A percentile compares a stretch with the other conserved stretches of the same genome.
Conservation (phyloP, 35 echinoderm and acorn worm genomes). For the Apostichopus californicus region DNA sequence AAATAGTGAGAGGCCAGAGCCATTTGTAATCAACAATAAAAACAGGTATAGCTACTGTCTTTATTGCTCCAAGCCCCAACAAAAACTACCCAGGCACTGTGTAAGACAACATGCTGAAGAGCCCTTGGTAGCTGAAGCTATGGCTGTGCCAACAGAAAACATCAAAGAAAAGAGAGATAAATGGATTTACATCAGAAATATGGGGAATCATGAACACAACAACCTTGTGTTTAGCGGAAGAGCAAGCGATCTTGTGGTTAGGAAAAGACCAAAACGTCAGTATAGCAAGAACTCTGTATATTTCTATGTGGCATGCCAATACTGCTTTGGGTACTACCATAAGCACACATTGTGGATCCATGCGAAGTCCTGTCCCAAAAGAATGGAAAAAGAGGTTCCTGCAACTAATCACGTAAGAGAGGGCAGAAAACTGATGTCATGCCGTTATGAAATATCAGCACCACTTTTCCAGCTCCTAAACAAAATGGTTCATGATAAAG, state of each 20-base stretch:
- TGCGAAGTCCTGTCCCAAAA: not conserved
- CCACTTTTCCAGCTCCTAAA: slow-evolving; percentile 4
- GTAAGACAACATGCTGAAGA: slow-evolving; percentile 43
- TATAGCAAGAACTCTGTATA: slow-evolving; percentile 15
- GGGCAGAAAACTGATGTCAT: slow-evolving; percentile 6
- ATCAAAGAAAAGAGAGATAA: slow-evolving; percentile 8
- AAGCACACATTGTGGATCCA: slow-evolving; percentile 35
- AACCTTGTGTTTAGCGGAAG: slow-evolving; percentile 12
- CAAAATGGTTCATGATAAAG: slow-evolving; percentile 2
- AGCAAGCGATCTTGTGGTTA: slow-evolving; percentile 16
- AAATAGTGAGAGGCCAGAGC: not conserved
- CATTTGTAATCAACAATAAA: slow-evolving; percentile 16
- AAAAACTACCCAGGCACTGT: slow-evolving; percentile 36
- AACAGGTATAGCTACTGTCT: slow-evolving; percentile 48
- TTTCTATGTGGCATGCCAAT: slow-evolving; percentile 16
- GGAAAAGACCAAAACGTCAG: slow-evolving; percentile 19
- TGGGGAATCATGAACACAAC: slow-evolving; percentile 53
- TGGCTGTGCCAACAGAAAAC: slow-evolving; percentile 12
- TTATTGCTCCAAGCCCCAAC: slow-evolving; percentile 23
- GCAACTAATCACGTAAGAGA: slow-evolving; percentile 17
- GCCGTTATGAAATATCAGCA: not conserved
- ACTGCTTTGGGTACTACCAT: slow-evolving; percentile 6
- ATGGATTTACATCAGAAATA: slow-evolving; percentile 36
- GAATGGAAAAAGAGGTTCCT: not conserved
- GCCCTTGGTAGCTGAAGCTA: slow-evolving; percentile 28